Conservation (phyloP, 92 coral and sea anemone genomes). For the Nematostella vectensis region DNA sequence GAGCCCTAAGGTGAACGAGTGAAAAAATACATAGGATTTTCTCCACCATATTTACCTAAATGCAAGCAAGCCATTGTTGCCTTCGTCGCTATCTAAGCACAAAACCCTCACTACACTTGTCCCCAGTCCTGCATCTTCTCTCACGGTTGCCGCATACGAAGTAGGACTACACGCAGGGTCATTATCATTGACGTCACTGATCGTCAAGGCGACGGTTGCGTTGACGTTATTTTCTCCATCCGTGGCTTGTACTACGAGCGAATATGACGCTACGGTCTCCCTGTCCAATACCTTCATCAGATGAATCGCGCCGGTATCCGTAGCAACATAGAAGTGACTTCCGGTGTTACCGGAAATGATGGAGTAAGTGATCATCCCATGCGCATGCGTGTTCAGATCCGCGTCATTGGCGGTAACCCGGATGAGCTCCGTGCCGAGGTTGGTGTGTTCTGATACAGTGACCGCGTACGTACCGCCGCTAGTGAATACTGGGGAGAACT, state of each 20-base stretch:
- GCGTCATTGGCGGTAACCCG: slow-evolving; percentile 56
- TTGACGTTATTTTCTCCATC: slow-evolving; percentile 51
- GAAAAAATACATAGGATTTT: too few species aligned
- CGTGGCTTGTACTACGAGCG: slow-evolving; percentile 45
- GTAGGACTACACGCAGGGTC: slow-evolving; percentile 44
- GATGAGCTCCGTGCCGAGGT: slow-evolving; percentile 43
- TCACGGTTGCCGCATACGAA: slow-evolving; percentile 36
- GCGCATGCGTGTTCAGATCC: slow-evolving; percentile 42
- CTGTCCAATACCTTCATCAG: slow-evolving; percentile 38
- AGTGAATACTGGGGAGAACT: slow-evolving; percentile 39
- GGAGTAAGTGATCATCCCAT: slow-evolving; percentile 39
- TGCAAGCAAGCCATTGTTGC: slow-evolving; percentile 40
- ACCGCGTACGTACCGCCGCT: slow-evolving; percentile 37
- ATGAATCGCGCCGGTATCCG: slow-evolving; percentile 37
- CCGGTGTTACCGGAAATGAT: slow-evolving; percentile 57
- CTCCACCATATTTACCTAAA: too few species aligned
- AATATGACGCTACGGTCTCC: slow-evolving; percentile 36
- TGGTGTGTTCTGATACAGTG: slow-evolving; percentile 48
- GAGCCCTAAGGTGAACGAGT: too few species aligned
- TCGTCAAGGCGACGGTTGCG: slow-evolving; percentile 48
- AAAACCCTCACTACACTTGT: slow-evolving; percentile 35
- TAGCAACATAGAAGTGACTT: slow-evolving; percentile 29
- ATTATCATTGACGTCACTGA: slow-evolving; percentile 65
- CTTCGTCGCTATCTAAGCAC: slow-evolving; percentile 62
- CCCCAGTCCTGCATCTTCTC: slow-evolving; percentile 50